These are phyloP conservation scores for Chelonus formosanus DNA, from an alignment of 2,888 invertebrate genomes.

Conservation along the genomic window DNA sequence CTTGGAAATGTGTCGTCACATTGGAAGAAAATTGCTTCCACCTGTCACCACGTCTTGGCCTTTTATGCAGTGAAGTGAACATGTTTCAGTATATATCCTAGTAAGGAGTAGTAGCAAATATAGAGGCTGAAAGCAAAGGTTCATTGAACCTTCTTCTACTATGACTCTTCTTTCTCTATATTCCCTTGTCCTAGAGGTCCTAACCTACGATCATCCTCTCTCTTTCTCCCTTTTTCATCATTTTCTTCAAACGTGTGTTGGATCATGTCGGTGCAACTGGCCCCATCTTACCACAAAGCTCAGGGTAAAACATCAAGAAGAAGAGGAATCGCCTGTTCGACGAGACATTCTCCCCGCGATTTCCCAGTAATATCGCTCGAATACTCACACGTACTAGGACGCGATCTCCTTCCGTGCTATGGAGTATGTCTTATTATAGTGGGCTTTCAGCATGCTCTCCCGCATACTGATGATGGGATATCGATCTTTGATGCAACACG, in stretches of 20 bases:
- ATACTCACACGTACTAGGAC: constrained; percentile 32
- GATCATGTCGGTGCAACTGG: no score
- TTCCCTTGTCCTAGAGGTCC: constrained; percentile 12
- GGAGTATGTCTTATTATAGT: constrained; percentile 27
- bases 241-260: constrained; percentile 3
- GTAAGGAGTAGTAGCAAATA: constrained; percentile 17
- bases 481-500: constrained; percentile 12
- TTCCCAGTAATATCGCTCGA: constrained; percentile 30
- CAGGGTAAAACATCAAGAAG: constrained; percentile 1
- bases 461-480: constrained; percentile 26
- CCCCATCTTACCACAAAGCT: constrained; percentile 4
- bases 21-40: background rate
- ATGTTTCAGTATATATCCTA: constrained; percentile 10
- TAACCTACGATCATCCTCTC: constrained; percentile 6
- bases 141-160: constrained; percentile 11
- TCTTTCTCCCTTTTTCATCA: constrained; percentile 16
- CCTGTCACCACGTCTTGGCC: constrained; percentile 14
- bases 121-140: constrained; percentile 25
- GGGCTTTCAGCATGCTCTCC: constrained; percentile 13
- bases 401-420: constrained; percentile 5
- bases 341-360: constrained; percentile 16
- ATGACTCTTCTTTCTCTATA: background rate
- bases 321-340: constrained; percentile 17
- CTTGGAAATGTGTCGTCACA: background rate
- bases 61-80: constrained; percentile 13